Evolutionary conservation across 2,113 vertebrate species (phyloP), one percentile per base, ranked within the genome.

Genomic region (Alosa alosa): DNA sequence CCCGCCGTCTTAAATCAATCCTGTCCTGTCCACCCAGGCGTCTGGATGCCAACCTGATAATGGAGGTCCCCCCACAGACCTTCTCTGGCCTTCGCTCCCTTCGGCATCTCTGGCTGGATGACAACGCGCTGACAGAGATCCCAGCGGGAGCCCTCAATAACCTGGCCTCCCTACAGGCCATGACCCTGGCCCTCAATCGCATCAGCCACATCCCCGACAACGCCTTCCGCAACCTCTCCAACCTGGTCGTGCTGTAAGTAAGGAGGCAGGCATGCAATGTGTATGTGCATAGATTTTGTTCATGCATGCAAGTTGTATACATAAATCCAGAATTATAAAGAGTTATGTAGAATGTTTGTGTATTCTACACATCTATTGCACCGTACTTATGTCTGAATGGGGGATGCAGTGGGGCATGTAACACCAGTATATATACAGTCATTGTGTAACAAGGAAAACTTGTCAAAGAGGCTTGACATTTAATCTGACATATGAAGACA

Each of bases 31-130:
- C 50, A 64, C 47, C 83, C 93, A 99, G 98, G 88, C 98, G 98
- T 87, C 96, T 99, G 78, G 98, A 99, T 87, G 98, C 98, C 20
- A 99, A 99, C 94, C 95, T 98, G 87, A 95, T 99, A 93, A 95
- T 95, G 64, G 95, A 95, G 91, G 96, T 99, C 85, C 98, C 97
- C 0, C 94, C 96, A 64, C 90, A 91, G 89, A 96, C 97, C 86
- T 98, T 99, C 11, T 92, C 96, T 88, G 96, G 97, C 39, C 95
- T 99, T 85, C 94, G 91, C 7, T 95, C 97, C 86, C 88, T 99
- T 7, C 95, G 97, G 83, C 98, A 99, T 93, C 96, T 99, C 89
- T 99, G 98, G 98, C 88, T 99, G 92, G 98, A 99, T 0, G 98
- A 99, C 90, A 99, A 99, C 45, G 96, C 94, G 11, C 94, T 99